Conservation (phyloP, 2,113 vertebrate species). For the Engraulis encrasicolus region DNA sequence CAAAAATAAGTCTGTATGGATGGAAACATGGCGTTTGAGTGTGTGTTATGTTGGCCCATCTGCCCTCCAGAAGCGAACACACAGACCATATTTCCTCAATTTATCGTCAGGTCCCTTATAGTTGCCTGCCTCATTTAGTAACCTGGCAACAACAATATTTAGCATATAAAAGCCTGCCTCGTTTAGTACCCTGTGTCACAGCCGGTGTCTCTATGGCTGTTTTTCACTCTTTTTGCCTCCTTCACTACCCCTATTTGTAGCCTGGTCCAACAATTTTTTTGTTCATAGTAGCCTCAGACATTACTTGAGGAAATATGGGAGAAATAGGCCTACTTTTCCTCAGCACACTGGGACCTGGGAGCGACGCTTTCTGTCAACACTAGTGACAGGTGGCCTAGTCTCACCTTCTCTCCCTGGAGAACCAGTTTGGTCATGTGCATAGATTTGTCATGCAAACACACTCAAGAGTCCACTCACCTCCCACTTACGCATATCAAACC, state of each 20-base stretch:
- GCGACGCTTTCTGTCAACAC: not conserved
- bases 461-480: not conserved
- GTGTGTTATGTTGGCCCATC: not conserved
- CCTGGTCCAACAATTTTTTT: too few species aligned
- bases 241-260: too few species aligned
- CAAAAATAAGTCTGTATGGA: not conserved
- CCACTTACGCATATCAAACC: not conserved
- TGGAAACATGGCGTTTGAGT: not conserved
- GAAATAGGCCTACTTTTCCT: not conserved
- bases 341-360: not conserved
- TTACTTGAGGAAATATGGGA: too few species aligned
- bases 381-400: not conserved
- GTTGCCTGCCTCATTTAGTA: too few species aligned
- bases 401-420: not conserved
- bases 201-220: too few species aligned
- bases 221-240: too few species aligned
- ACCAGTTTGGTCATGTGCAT: not conserved
- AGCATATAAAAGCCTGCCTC: too few species aligned
- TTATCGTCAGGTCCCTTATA: too few species aligned
- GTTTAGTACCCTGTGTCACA: too few species aligned
- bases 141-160: too few species aligned
- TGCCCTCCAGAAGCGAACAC: not conserved
- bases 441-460: constrained; percentile 5
- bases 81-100: too few species aligned
- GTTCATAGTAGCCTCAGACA: too few species aligned